Conservation (phyloP, 1,140 invertebrate species). For the Ostrea denselamellosa region DNA sequence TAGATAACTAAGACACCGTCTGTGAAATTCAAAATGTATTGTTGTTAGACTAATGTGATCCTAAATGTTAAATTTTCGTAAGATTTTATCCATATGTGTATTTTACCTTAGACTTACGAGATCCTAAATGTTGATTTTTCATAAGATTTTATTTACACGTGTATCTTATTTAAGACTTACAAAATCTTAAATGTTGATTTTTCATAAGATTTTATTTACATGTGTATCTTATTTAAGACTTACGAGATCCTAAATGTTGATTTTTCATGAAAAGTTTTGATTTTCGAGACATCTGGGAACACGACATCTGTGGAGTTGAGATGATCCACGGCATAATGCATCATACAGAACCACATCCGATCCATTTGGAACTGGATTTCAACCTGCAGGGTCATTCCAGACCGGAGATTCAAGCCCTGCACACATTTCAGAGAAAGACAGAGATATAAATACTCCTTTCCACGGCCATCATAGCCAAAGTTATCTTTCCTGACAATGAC, state of each 20-base stretch:
- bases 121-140: slow-evolving; percentile 58
- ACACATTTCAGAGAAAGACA: slow-evolving; percentile 65
- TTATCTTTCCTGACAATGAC: slow-evolving; percentile 69
- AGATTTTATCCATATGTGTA: neutral
- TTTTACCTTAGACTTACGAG: neutral
- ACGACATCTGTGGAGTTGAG: slow-evolving; percentile 70
- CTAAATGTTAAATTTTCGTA: slow-evolving; percentile 62
- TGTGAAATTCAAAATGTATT: no score
- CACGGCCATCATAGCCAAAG: slow-evolving; percentile 71
- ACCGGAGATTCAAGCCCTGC: slow-evolving; percentile 60
- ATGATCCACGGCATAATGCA: slow-evolving; percentile 74
- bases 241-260: slow-evolving; percentile 68
- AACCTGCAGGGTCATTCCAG: slow-evolving; percentile 60
- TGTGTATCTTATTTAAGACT: neutral
- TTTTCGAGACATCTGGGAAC: slow-evolving; percentile 73
- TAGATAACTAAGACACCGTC: no score
- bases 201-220: slow-evolving; percentile 58
- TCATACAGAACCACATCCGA: slow-evolving; percentile 70
- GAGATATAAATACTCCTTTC: slow-evolving; percentile 72
- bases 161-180: neutral
- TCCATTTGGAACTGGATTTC: slow-evolving; percentile 77
- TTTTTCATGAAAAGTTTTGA: slow-evolving; percentile 66
- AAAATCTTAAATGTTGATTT: slow-evolving; percentile 54
- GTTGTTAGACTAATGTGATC: neutral
- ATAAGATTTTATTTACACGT: slow-evolving; percentile 50